phyloP scores from a whole-genome alignment of 2,797 vertebrate species.

The Tarsius wallacei region DNA sequence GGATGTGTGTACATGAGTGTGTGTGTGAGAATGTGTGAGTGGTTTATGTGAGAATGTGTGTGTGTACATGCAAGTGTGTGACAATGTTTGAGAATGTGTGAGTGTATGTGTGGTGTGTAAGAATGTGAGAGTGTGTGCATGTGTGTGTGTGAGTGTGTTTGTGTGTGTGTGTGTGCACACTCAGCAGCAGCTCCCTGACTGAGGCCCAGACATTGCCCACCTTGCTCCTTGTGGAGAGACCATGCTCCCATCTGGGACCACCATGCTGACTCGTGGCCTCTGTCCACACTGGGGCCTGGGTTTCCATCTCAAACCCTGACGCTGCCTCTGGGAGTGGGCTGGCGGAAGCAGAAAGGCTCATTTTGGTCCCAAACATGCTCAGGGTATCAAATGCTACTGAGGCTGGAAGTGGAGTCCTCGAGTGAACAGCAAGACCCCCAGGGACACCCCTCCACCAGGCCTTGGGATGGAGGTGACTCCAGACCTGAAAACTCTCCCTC shows the following conservation, averaged over 20 bases:
- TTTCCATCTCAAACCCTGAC: no score
- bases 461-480: neutral
- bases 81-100: neutral
- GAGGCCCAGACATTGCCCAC: neutral
- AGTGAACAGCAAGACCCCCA: neutral
- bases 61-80: neutral
- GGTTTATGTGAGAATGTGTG: neutral
- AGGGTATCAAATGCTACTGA: neutral
- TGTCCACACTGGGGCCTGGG: neutral
- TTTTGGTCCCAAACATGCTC: neutral
- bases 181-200: neutral
- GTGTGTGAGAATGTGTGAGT: neutral
- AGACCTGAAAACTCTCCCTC: neutral
- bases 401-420: neutral
- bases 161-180: neutral
- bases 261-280: rapidly evolving
- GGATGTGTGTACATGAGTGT: neutral
- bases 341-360: neutral
- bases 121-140: no score
- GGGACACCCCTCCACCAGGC: neutral
- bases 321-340: neutral
- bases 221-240: neutral
- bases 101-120: neutral
- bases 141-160: neutral
- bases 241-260: neutral